Percentiles rank a stretch among this genome's conserved stretches.
Conservation (phyloP, 2,888 invertebrate species). For the Microctonus hyperodae region DNA sequence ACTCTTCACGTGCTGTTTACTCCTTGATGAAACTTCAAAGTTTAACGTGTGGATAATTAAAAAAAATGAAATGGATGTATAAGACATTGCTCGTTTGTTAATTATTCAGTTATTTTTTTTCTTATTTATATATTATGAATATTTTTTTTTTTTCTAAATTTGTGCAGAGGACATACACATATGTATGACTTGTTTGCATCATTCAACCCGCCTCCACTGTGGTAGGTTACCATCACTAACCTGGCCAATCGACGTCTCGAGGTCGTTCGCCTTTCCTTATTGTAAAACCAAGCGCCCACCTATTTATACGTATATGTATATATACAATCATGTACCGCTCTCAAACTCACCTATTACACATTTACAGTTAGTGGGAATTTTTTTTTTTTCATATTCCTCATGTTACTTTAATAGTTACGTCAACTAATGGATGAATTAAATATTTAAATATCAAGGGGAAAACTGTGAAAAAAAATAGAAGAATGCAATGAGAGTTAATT, state of each 20-base stretch:
- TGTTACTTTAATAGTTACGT: slow-evolving; percentile 26
- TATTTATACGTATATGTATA: not conserved
- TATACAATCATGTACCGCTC: slow-evolving; percentile 32
- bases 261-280: slow-evolving; percentile 42
- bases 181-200: slow-evolving; percentile 24
- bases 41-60: not conserved
- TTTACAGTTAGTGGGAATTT: slow-evolving; percentile 43
- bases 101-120: not conserved
- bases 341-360: slow-evolving; percentile 34
- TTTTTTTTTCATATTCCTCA: slow-evolving; percentile 28
- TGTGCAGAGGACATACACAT: not conserved
- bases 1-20: slow-evolving; percentile 29
- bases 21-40: not conserved
- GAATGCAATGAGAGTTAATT: not conserved
- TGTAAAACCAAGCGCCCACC: slow-evolving; percentile 37
- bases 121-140: not conserved
- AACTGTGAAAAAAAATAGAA: not conserved
- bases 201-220: slow-evolving; percentile 7
- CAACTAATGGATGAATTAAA: not conserved
- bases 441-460: slow-evolving; percentile 13
- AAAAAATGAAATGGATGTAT: not conserved
- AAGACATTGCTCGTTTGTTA: not conserved
- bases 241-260: slow-evolving; percentile 39
- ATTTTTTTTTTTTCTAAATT: not conserved
- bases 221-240: slow-evolving; percentile 10